These are phyloP conservation scores for Temnothorax rugatulus DNA, from an alignment of 2,888 invertebrate species.

Conservation along the genomic window DNA sequence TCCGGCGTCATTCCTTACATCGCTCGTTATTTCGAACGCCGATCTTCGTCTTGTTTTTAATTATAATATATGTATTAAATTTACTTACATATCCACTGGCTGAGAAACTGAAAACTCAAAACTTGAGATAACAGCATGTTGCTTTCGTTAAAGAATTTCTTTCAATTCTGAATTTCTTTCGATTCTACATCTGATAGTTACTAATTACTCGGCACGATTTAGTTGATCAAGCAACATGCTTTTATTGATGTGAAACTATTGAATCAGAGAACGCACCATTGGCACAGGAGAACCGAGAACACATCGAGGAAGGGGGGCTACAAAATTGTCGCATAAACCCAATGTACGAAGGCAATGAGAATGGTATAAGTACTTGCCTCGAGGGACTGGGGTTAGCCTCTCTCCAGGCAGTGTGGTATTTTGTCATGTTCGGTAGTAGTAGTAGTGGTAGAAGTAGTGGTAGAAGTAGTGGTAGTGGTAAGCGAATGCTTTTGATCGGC, in stretches of 20 bases:
- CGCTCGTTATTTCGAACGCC: conserved; percentile 17
- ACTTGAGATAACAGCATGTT: conserved; percentile 81
- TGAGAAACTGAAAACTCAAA: conserved; percentile 78
- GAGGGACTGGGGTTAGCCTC: conserved; percentile 86
- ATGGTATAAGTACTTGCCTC: conserved; percentile 86
- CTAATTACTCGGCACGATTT: conserved; percentile 2
- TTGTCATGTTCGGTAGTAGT: conserved; percentile 86
- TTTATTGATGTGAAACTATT: conserved; percentile 68
- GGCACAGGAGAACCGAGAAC: conserved; percentile 72
- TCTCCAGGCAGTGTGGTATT: conserved; percentile 86
- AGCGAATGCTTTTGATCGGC: conserved; percentile 86
- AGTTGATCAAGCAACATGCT: conserved; percentile 71
- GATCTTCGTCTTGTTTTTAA: conserved; percentile 12
- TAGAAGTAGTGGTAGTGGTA: conserved; percentile 86
- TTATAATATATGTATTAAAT: conserved; percentile 42
- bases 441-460: conserved; percentile 85
- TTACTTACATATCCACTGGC: conserved; percentile 71
- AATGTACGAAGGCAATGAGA: conserved; percentile 81
- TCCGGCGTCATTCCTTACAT: conserved; percentile 28
- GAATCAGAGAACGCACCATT: conserved; percentile 75
- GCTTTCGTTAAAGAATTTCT: conserved; percentile 62
- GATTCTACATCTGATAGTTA: neutral
- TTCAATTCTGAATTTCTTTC: neutral
- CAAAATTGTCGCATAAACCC: conserved; percentile 81
- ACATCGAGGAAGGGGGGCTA: conserved; percentile 79